phyloP scores from a whole-genome alignment of 2,888 invertebrate genomes.

The Neoascia interrupta region DNA sequence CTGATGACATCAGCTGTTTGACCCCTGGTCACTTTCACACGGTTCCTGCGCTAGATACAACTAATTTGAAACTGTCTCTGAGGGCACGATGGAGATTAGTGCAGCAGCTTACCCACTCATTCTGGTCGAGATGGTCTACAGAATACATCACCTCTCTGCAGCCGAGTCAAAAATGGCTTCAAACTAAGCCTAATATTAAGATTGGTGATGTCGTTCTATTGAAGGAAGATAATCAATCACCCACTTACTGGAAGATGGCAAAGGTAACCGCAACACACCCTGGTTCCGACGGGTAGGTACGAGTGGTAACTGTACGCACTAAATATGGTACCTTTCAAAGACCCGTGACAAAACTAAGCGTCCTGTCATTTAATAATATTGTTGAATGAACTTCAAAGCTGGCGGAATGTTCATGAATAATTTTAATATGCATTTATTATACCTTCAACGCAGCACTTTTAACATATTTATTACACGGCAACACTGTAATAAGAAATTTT shows the following conservation, averaged over 20 bases:
- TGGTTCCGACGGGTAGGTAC: neutral
- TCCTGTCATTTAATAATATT: neutral
- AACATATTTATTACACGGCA: too few relatives aligned
- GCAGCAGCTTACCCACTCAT: constrained; percentile 22
- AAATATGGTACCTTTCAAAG: neutral
- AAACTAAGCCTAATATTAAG: neutral
- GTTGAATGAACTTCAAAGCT: constrained; percentile 1
- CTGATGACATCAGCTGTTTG: constrained; percentile 5
- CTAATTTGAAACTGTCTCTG: constrained; percentile 8
- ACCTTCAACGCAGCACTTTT: too few relatives aligned
- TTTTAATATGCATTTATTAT: too few relatives aligned
- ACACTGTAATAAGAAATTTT: too few relatives aligned
- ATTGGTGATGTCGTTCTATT: constrained; percentile 8
- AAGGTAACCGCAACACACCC: too few relatives aligned
- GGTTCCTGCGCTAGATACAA: constrained; percentile 14
- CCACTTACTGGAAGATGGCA: too few relatives aligned
- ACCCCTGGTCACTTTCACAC: constrained; percentile 4
- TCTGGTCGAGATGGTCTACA: constrained; percentile 22
- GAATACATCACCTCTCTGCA: constrained; percentile 13
- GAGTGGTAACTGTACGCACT: neutral
- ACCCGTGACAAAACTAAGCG: constrained; percentile 9
- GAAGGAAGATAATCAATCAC: constrained; percentile 9
- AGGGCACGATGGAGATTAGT: constrained; percentile 30
- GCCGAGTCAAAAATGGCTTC: constrained; percentile 5
- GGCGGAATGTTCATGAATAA: too few relatives aligned